Conservation (phyloP, 1,140 invertebrate species). For the Dinoponera quadriceps region DNA sequence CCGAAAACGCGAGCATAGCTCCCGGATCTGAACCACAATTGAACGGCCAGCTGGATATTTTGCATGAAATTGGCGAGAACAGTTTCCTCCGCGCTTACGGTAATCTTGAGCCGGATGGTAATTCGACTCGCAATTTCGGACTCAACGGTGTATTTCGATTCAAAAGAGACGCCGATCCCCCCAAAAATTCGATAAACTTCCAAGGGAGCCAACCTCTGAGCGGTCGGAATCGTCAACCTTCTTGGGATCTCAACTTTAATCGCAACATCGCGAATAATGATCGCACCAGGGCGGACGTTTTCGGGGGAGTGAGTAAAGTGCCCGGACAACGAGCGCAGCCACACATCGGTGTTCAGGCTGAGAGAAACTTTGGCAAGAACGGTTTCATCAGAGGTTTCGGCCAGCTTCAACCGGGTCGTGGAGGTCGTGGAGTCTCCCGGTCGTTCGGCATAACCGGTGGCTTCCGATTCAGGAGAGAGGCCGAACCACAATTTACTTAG, state of each 20-base stretch:
- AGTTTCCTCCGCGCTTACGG: background rate
- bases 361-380: background rate
- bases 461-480: background rate
- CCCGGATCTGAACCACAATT: background rate
- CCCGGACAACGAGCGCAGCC: background rate
- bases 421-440: background rate
- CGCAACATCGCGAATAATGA: conserved; percentile 53
- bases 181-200: conserved; percentile 33
- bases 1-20: background rate
- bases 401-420: background rate
- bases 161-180: background rate
- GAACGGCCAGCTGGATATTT: background rate
- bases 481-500: too few relatives aligned
- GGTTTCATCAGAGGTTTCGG: background rate
- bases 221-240: conserved; percentile 66
- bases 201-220: conserved; percentile 51
- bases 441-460: background rate
- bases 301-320: too few relatives aligned
- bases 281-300: background rate
- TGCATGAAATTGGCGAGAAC: background rate
- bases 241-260: conserved; percentile 62
- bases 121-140: background rate
- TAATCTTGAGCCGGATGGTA: background rate
- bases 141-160: background rate
- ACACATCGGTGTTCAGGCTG: background rate